Conservation (phyloP, 2,888 invertebrate genomes). For the Druceiella hillmani region DNA sequence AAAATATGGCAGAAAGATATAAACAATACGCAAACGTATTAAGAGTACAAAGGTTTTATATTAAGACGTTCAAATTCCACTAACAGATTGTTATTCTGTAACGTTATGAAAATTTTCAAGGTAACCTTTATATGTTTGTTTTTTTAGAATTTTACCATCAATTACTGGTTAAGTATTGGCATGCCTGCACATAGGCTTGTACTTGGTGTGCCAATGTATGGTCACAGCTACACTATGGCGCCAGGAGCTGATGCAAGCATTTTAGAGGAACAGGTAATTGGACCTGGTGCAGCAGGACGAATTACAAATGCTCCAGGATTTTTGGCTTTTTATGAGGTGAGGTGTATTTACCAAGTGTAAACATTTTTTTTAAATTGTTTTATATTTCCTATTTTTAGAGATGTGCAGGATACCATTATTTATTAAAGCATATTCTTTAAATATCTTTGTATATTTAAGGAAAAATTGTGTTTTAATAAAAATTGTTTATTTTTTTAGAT, state of each 20-base stretch:
- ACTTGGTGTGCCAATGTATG: slow-evolving; percentile 73
- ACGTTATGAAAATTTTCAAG: background rate
- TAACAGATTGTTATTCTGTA: too few species aligned
- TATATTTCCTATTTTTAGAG: background rate
- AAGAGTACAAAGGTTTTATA: too few species aligned
- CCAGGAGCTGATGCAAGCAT: slow-evolving; percentile 54
- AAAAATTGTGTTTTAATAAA: too few species aligned
- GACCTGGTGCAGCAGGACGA: slow-evolving; percentile 64
- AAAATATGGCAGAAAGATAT: too few species aligned
- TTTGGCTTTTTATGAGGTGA: slow-evolving; percentile 70
- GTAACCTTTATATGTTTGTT: slow-evolving; percentile 11
- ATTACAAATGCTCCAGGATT: slow-evolving; percentile 68
- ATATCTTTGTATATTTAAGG: background rate
- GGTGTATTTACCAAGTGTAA: slow-evolving; percentile 16
- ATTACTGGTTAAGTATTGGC: slow-evolving; percentile 66
- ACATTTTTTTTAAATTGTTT: slow-evolving; percentile 7
- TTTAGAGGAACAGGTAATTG: too few species aligned
- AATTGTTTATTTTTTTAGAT: slow-evolving; percentile 41
- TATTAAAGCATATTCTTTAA: slow-evolving; percentile 1
- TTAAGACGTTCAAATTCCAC: too few species aligned
- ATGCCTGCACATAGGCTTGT: slow-evolving; percentile 61
- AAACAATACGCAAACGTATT: too few species aligned
- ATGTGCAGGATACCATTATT: too few species aligned
- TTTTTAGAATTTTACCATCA: slow-evolving; percentile 59
- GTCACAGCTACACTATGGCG: slow-evolving; percentile 65